phyloP scores from a whole-genome alignment of 2,113 vertebrate species.

The Hiodon tergisus region DNA sequence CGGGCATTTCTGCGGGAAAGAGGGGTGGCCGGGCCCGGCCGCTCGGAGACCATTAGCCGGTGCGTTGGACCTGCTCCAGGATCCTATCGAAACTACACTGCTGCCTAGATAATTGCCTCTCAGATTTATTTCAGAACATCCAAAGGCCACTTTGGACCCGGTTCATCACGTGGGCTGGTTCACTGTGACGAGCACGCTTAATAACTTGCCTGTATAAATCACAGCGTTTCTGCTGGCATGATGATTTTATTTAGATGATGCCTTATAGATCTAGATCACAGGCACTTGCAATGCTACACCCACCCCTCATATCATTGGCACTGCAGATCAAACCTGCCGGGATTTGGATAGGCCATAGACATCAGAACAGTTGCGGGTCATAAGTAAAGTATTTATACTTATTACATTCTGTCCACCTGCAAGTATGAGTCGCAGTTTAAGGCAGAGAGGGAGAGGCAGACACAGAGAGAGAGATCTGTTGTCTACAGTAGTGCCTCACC shows the following conservation, averaged over 20 bases:
- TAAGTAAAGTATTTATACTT: no score
- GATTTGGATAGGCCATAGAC: no score
- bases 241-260: constrained; percentile 53
- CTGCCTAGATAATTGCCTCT: constrained; percentile 32
- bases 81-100: constrained; percentile 23
- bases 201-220: constrained; percentile 52
- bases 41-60: not conserved
- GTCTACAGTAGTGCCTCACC: no score
- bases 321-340: no score
- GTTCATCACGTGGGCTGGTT: not conserved
- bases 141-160: constrained; percentile 30
- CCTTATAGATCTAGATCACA: constrained; percentile 31
- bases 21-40: no score
- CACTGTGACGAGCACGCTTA: constrained; percentile 30
- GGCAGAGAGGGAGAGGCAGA: no score
- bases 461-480: no score
- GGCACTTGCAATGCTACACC: not conserved
- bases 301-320: no score
- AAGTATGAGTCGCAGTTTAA: no score
- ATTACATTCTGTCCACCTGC: no score
- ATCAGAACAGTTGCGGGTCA: no score
- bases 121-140: constrained; percentile 47
- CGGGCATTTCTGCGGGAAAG: no score
- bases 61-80: not conserved
- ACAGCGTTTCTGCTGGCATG: constrained; percentile 30